Conservation (phyloP, 2,888 invertebrate genomes). For the Ceramica pisi region DNA sequence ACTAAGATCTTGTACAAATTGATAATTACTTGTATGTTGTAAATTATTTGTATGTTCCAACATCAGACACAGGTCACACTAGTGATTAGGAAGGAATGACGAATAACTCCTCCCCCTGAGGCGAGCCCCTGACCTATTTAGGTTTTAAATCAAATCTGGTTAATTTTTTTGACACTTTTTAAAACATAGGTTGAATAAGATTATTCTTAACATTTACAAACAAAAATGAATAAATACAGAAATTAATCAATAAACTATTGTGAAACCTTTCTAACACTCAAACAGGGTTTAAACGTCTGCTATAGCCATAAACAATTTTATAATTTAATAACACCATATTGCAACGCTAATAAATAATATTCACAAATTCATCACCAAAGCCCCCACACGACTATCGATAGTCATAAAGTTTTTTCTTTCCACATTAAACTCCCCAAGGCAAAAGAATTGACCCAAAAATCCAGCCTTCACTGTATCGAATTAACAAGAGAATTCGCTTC, state of each 20-base stretch:
- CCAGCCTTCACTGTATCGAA: conserved; percentile 82
- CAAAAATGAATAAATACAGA: not conserved
- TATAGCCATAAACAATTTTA: conserved; percentile 53
- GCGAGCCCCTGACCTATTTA: too few species aligned
- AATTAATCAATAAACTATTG: conserved; percentile 9
- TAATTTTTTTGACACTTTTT: too few species aligned
- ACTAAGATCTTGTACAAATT: not conserved
- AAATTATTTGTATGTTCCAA: not conserved
- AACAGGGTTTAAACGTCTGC: conserved; percentile 22
- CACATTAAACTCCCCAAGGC: conserved; percentile 72
- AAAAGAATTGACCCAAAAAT: conserved; percentile 78
- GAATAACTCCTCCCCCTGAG: too few species aligned
- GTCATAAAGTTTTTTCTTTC: conserved; percentile 73
- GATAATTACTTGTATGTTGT: too few species aligned
- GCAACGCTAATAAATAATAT: conserved; percentile 63
- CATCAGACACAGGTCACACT: not conserved
- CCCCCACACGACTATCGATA: conserved; percentile 59
- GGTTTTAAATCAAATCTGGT: too few species aligned
- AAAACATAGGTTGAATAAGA: too few species aligned
- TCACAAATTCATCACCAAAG: conserved; percentile 67
- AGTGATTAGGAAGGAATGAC: not conserved
- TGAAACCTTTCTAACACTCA: conserved; percentile 28
- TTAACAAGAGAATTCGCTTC: conserved; percentile 85
- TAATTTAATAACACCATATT: conserved; percentile 64
- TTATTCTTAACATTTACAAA: not conserved